phyloP scores from a whole-genome alignment of 2,113 vertebrate genomes.

The Lagopus muta region DNA sequence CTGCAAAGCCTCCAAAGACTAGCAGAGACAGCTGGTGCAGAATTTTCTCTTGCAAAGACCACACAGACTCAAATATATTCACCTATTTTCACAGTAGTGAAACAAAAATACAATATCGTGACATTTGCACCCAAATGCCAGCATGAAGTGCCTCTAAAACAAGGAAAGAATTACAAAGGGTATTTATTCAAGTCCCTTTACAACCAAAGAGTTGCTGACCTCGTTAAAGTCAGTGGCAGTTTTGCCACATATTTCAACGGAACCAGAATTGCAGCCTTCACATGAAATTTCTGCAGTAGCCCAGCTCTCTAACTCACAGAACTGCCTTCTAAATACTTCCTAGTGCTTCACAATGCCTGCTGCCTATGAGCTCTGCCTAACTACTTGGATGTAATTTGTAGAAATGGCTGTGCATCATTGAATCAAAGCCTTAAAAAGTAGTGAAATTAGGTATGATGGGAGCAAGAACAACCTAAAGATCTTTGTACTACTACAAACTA shows the following conservation, averaged over 20 bases:
- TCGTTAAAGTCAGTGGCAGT: not conserved
- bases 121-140: not conserved
- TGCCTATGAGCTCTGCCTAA: not conserved
- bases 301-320: not conserved
- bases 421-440: not conserved
- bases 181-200: conserved; percentile 36
- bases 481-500: not conserved
- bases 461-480: not conserved
- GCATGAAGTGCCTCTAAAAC: not conserved
- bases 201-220: not conserved
- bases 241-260: conserved; percentile 14
- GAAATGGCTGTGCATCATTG: not conserved
- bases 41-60: conserved; percentile 28
- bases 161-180: not conserved
- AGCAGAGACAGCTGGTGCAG: conserved; percentile 31
- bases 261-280: not conserved
- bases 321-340: not conserved
- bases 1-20: conserved; percentile 33
- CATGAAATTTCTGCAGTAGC: not conserved
- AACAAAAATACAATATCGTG: not conserved
- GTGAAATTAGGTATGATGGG: not conserved
- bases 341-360: not conserved
- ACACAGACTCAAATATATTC: not conserved
- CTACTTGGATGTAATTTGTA: not conserved
- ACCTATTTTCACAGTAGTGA: not conserved